Base-by-base conservation (phyloP, 2,113 vertebrate species). In the Tachycineta bicolor region DNA sequence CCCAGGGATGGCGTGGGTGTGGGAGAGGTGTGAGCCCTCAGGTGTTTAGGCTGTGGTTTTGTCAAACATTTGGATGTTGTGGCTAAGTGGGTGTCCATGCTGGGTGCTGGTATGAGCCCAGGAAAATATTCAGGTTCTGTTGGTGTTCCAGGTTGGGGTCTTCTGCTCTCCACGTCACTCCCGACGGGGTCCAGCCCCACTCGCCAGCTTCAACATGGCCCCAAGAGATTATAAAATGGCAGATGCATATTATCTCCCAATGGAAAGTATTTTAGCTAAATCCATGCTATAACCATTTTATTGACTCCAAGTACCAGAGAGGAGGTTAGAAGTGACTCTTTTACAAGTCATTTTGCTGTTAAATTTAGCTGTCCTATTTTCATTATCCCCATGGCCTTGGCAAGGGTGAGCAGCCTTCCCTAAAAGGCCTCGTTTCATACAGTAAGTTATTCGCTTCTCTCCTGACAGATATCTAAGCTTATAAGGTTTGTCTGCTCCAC, bases 351-450 rank as follows among this genome's bases (percentile, higher is more conserved):
- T 94, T 96, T 96, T 87, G 94, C 95, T 96, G 96, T 97, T 97
- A 97, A 96, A 97, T 97, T 96, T 97, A 96, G 96, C 94, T 94
- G 96, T 96, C 96, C 94, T 97, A 93, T 96, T 97, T 97, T 96
- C 96, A 96, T 92, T 96, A 97, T 96, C 90, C 94, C 93, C 95
- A 96, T 92, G 88, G 90, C 90, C 82, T 93, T 96, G 96, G 96
- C 96, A 96, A 71, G 96, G 96, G 83, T 90, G 93, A 90, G 53
- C 88, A 71, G 86, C 96, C 96, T 97, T 96, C 96, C 96, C 92
- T 96, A 97, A 96, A 97, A 97, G 96, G 96, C 90, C 88, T 95
- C 55, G 64, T 97, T 96, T 97, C 90, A 90, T 96, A 97, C 96
- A 95, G 92, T 96, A 89, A 93, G 93, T 93, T 93, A 92, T 96